These are phyloP conservation scores for Dipus sagitta DNA, from an alignment of 2,797 vertebrate genomes.

Conservation along the genomic window DNA sequence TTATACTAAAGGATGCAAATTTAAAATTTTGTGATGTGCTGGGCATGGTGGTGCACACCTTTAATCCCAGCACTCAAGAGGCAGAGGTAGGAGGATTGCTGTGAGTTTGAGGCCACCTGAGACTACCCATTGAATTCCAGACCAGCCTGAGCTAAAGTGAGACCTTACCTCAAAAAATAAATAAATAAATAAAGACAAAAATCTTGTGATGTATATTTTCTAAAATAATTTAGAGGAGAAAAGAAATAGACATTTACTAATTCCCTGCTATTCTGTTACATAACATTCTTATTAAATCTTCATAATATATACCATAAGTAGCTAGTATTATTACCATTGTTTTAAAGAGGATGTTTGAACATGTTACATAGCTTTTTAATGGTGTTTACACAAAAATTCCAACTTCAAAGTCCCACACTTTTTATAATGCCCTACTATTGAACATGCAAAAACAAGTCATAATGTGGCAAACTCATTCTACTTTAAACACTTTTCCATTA, in stretches of 20 bases:
- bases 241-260: neutral
- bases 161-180: too few relatives aligned
- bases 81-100: too few relatives aligned
- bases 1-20: neutral
- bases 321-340: neutral
- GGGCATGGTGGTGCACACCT: too few relatives aligned
- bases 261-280: neutral
- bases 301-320: neutral
- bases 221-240: slow-evolving; percentile 44
- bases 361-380: neutral
- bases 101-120: too few relatives aligned
- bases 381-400: neutral
- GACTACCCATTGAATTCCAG: too few relatives aligned
- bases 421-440: neutral
- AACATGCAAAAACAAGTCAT: neutral
- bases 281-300: neutral
- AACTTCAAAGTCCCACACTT: neutral
- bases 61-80: too few relatives aligned
- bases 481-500: slow-evolving; percentile 19
- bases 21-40: neutral
- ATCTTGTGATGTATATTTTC: slow-evolving; percentile 7
- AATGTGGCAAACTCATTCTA: neutral
- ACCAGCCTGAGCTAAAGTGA: too few relatives aligned
- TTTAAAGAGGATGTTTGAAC: neutral
- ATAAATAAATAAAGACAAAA: too few relatives aligned